phyloP scores from a whole-genome alignment of 2,888 invertebrate species.

The Myopa testacea region DNA sequence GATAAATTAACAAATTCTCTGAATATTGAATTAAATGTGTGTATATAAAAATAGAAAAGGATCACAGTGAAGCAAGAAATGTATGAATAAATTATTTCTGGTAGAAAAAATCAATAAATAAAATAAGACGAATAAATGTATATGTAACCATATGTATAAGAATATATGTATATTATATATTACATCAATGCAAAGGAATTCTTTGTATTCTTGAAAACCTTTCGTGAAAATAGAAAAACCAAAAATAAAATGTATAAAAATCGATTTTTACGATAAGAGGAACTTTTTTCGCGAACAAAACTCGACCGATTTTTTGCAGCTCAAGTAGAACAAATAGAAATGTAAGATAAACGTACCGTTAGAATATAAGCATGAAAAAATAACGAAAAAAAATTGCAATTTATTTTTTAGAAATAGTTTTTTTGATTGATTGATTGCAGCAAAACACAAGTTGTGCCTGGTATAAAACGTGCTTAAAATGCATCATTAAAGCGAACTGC shows the following conservation, averaged over 20 bases:
- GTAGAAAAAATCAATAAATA: too few species aligned
- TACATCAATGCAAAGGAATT: background rate
- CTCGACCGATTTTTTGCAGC: background rate
- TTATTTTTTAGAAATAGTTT: too few species aligned
- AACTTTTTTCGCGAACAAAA: background rate
- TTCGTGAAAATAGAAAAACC: background rate
- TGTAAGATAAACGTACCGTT: background rate
- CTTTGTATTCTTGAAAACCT: background rate
- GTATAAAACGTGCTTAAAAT: too few species aligned
- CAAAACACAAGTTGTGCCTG: too few species aligned
- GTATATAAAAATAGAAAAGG: too few species aligned
- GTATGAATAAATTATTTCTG: too few species aligned
- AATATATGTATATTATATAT: background rate
- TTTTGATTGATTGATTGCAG: too few species aligned
- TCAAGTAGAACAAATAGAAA: background rate
- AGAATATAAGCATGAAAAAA: background rate
- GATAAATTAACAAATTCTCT: background rate
- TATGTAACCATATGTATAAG: background rate
- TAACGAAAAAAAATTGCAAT: too few species aligned
- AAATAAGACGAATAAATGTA: too few species aligned
- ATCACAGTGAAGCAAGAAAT: too few species aligned
- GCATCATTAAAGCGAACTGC: too few species aligned
- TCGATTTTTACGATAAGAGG: constrained; percentile 12
- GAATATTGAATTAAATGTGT: background rate
- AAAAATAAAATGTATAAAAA: constrained; percentile 1